Conservation (phyloP, 2,888 invertebrate species). For the Sympetrum striolatum region DNA sequence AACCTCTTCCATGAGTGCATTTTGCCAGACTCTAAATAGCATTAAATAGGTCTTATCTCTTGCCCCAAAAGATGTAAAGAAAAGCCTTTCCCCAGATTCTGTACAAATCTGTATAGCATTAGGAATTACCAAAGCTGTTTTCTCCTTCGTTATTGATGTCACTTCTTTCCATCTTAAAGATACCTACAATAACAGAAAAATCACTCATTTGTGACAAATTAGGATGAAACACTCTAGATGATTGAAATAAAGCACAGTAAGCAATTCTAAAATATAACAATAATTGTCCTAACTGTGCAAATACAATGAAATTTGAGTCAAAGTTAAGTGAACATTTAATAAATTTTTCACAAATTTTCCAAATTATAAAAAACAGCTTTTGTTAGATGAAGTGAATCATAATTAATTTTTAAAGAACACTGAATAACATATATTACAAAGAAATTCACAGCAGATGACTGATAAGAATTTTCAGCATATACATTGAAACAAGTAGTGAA, state of each 20-base stretch:
- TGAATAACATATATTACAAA: background rate
- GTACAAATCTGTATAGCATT: slow-evolving; percentile 92
- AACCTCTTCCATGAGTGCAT: slow-evolving; percentile 87
- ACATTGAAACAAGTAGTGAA: too few relatives aligned
- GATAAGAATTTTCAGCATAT: background rate
- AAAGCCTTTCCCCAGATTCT: slow-evolving; percentile 78
- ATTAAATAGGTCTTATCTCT: slow-evolving; percentile 94
- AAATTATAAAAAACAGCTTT: background rate
- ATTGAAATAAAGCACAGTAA: too few relatives aligned
- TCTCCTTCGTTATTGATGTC: slow-evolving; percentile 92
- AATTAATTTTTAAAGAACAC: background rate
- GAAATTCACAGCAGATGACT: background rate
- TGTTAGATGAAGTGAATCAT: background rate
- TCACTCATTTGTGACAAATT: background rate
- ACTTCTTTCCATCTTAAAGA: slow-evolving; percentile 89
- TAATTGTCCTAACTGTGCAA: too few relatives aligned
- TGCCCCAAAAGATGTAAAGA: slow-evolving; percentile 93
- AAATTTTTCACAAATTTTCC: background rate
- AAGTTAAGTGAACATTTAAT: background rate
- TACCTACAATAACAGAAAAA: slow-evolving; percentile 60
- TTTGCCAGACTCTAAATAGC: slow-evolving; percentile 96
- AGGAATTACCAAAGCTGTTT: slow-evolving; percentile 92
- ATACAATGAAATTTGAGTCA: too few relatives aligned
- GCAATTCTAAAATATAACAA: background rate
- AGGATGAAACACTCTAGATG: background rate